Evolutionary conservation across 2,888 invertebrate species (phyloP).

Genomic region (Torymus auratus): DNA sequence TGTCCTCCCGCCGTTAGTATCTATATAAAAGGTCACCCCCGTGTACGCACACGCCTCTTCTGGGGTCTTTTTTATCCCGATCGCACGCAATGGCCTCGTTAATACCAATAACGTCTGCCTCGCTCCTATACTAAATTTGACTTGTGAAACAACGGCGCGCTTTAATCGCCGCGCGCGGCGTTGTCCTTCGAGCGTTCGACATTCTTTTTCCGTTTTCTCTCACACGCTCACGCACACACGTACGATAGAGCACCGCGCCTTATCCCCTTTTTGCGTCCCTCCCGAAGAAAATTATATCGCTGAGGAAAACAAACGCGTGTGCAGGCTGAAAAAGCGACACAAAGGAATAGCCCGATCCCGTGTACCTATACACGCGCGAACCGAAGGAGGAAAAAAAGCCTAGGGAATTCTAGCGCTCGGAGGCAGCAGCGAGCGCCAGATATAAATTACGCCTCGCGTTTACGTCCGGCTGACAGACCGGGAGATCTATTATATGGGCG

Average conservation of each 20-base stretch:
- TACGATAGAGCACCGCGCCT: neutral
- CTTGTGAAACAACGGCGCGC: conserved; percentile 50
- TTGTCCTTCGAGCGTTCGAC: conserved; percentile 42
- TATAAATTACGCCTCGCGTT: conserved; percentile 63
- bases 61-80: conserved; percentile 4
- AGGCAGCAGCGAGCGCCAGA: conserved; percentile 21
- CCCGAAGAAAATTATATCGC: conserved; percentile 35
- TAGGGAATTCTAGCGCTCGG: conserved; percentile 5
- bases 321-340: neutral
- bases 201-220: conserved; percentile 21
- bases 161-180: neutral
- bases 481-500: conserved; percentile 50
- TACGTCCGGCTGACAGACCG: conserved; percentile 54
- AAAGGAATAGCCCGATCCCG: neutral
- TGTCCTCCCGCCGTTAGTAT: neutral
- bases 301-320: neutral
- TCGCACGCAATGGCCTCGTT: conserved; percentile 21
- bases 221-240: conserved; percentile 1
- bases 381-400: conserved; percentile 8
- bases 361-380: neutral
- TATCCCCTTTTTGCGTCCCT: conserved; percentile 21
- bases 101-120: conserved; percentile 47
- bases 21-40: conserved; percentile 9
- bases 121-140: conserved; percentile 46
- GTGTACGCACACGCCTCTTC: no score